These are phyloP conservation scores for Ptiloglossa arizonensis DNA, from an alignment of 1,140 invertebrate genomes.

Conservation along the genomic window DNA sequence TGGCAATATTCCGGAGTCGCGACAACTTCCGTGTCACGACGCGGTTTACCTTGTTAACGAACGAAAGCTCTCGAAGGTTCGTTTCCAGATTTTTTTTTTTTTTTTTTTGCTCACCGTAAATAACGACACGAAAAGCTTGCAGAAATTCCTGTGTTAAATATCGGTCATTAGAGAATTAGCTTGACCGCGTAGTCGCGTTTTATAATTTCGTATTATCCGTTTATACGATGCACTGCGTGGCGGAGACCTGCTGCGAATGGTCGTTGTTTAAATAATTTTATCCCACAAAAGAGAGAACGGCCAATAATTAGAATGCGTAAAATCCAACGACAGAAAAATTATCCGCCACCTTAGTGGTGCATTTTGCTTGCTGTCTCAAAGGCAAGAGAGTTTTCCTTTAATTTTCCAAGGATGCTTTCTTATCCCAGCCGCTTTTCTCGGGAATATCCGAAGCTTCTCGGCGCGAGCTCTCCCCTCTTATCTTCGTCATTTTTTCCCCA, in stretches of 20 bases:
- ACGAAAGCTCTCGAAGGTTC: constrained; percentile 3
- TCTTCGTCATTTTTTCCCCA: constrained; percentile 17
- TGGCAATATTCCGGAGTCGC: not conserved
- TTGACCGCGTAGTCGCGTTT: not conserved
- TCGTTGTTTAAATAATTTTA: constrained; percentile 34
- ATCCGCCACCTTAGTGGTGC: not conserved
- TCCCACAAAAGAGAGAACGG: not conserved
- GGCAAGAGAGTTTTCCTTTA: constrained; percentile 12
- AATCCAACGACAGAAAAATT: not conserved
- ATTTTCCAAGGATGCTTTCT: constrained; percentile 7
- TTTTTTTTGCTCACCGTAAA: too few relatives aligned
- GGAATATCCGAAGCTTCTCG: constrained; percentile 25
- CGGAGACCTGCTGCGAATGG: not conserved
- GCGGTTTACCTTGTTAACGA: constrained; percentile 10
- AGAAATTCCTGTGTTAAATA: constrained; percentile 53
- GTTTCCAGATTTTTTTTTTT: not conserved
- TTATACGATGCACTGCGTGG: constrained; percentile 23
- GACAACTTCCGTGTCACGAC: not conserved
- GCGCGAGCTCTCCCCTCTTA: not conserved
- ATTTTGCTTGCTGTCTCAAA: not conserved
- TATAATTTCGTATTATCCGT: constrained; percentile 38
- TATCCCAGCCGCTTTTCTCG: not conserved
- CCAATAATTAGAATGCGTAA: constrained; percentile 27
- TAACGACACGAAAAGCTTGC: not conserved
- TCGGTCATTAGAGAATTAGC: constrained; percentile 49